Conservation (phyloP, 2,113 vertebrate genomes). For the Spermophilus dauricus region DNA sequence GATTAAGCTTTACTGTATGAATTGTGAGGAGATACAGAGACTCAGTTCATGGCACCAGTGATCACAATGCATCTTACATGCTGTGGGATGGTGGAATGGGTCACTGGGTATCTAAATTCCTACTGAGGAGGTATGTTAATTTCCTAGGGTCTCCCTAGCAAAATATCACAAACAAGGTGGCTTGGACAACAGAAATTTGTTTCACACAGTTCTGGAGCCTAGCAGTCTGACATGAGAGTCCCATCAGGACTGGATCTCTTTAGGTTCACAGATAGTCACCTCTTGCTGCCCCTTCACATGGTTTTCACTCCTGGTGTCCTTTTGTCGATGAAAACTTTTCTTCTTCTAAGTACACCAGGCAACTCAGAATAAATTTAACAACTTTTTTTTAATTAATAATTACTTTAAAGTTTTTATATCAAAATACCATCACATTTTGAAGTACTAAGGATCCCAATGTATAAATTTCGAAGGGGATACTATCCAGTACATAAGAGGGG, state of each 20-base stretch:
- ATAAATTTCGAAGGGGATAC: not conserved
- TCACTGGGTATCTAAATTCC: not conserved
- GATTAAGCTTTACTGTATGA: not conserved
- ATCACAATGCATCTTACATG: not conserved
- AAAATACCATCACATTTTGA: not conserved
- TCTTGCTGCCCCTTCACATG: not conserved
- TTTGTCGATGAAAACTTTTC: not conserved
- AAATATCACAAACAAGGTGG: not conserved
- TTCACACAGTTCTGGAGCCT: not conserved
- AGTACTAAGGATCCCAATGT: not conserved
- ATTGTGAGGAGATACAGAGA: too few relatives aligned
- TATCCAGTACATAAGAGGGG: not conserved
- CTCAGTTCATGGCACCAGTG: not conserved
- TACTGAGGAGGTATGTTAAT: not conserved
- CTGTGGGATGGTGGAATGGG: not conserved
- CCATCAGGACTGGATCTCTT: not conserved
- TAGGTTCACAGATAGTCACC: accelerated
- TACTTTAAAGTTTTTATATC: not conserved
- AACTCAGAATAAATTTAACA: not conserved
- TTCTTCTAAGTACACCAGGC: not conserved
- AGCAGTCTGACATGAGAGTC: not conserved
- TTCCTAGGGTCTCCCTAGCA: not conserved
- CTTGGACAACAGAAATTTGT: not conserved
- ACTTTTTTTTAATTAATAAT: not conserved
- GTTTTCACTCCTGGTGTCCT: not conserved